Percentiles rank a stretch among this genome's conserved stretches.
phyloP scores from a whole-genome alignment of 2,888 invertebrate genomes.

The Dimorphilus gyrociliatus region DNA sequence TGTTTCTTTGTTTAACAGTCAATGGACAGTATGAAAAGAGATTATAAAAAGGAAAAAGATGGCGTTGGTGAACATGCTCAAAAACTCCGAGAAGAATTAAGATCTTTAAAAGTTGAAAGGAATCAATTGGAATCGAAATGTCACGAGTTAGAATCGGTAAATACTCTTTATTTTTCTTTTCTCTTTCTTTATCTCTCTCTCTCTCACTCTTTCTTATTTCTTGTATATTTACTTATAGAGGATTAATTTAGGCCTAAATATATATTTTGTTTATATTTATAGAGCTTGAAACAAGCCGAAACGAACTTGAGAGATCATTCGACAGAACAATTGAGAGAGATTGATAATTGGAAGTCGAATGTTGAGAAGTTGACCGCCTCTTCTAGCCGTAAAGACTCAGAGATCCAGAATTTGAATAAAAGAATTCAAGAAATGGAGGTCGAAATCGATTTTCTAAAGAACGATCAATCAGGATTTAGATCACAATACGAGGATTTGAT shows the following conservation, averaged over 20 bases:
- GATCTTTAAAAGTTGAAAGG: constrained; percentile 18
- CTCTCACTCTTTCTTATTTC: no score
- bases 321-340: constrained; percentile 16
- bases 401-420: constrained; percentile 19
- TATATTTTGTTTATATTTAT: background rate
- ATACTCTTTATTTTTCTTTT: no score
- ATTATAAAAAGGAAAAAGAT: constrained; percentile 6
- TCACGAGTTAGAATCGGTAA: constrained; percentile 16
- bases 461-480: background rate
- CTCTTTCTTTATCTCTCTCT: no score
- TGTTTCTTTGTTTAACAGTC: constrained; percentile 4
- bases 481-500: constrained; percentile 7
- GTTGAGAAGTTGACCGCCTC: constrained; percentile 24
- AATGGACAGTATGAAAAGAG: constrained; percentile 6
- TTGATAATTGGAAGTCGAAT: constrained; percentile 21
- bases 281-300: constrained; percentile 7
- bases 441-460: constrained; percentile 12
- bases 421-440: constrained; percentile 17
- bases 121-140: constrained; percentile 18
- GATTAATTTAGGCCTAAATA: no score
- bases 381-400: constrained; percentile 21
- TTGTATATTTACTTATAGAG: no score
- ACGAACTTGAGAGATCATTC: constrained; percentile 12
- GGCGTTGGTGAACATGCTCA: constrained; percentile 3
- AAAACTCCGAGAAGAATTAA: constrained; percentile 18